Conservation (phyloP, 2,888 invertebrate genomes). For the Noctua janthe region DNA sequence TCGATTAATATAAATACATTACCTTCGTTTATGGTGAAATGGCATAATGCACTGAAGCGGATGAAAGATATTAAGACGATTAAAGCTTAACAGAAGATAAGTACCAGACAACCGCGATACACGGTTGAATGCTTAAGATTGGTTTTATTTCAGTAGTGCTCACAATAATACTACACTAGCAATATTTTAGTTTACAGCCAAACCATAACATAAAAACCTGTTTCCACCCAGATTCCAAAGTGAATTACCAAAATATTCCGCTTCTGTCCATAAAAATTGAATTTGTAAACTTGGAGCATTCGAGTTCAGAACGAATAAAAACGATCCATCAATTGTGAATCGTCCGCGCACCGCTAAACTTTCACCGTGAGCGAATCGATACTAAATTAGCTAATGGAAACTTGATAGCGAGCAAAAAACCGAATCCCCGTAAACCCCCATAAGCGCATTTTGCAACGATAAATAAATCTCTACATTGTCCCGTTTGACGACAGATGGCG, state of each 20-base stretch:
- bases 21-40: constrained; percentile 60
- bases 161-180: constrained; percentile 4
- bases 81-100: background rate
- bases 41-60: constrained; percentile 28
- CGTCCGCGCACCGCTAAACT: constrained; percentile 76
- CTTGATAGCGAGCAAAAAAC: constrained; percentile 89
- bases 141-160: background rate
- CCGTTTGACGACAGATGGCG: constrained; percentile 86
- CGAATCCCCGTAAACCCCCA: constrained; percentile 82
- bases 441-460: constrained; percentile 87
- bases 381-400: constrained; percentile 90
- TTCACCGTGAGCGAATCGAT: constrained; percentile 83
- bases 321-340: constrained; percentile 87
- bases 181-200: constrained; percentile 24
- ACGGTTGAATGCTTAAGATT: background rate
- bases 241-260: constrained; percentile 76
- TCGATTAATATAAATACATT: constrained; percentile 86
- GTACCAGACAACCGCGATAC: background rate
- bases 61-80: constrained; percentile 13
- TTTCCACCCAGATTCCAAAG: constrained; percentile 68
- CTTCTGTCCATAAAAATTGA: constrained; percentile 82
- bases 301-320: constrained; percentile 85
- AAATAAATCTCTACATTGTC: constrained; percentile 87
- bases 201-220: constrained; percentile 56
- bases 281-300: constrained; percentile 81